Evolutionary conservation across 2,797 vertebrate species (phyloP).

Genomic region (Micromesistius poutassou): DNA sequence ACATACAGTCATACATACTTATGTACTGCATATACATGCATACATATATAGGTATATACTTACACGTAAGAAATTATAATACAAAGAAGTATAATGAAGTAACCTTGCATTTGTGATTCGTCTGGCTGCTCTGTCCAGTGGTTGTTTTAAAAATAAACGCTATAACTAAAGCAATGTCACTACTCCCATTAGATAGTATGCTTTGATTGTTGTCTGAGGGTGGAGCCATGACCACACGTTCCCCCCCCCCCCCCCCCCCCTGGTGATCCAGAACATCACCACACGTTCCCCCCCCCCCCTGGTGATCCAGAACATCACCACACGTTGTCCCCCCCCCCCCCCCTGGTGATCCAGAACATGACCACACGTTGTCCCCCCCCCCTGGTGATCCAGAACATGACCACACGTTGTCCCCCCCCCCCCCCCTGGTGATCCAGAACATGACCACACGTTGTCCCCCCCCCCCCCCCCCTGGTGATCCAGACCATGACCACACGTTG

Average conservation of each 20-base stretch:
- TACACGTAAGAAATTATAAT: too few species aligned
- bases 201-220: background rate
- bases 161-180: background rate
- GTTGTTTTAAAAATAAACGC: too few species aligned
- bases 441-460: conserved; percentile 43
- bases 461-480: background rate
- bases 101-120: too few species aligned
- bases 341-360: conserved; percentile 80
- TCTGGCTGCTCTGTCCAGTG: background rate
- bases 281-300: background rate
- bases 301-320: conserved; percentile 75
- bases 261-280: conserved; percentile 76
- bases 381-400: conserved; percentile 76
- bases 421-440: conserved; percentile 77
- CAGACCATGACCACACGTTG: conserved; percentile 75
- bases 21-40: background rate
- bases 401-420: background rate
- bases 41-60: too few species aligned
- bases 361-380: background rate
- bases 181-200: background rate
- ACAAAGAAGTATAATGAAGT: too few species aligned
- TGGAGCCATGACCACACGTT: background rate
- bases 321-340: background rate
- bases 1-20: background rate
- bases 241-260: background rate